These are phyloP conservation scores for Campopleginae sp. DNA, from an alignment of 2,888 invertebrate genomes.

Conservation along the genomic window DNA sequence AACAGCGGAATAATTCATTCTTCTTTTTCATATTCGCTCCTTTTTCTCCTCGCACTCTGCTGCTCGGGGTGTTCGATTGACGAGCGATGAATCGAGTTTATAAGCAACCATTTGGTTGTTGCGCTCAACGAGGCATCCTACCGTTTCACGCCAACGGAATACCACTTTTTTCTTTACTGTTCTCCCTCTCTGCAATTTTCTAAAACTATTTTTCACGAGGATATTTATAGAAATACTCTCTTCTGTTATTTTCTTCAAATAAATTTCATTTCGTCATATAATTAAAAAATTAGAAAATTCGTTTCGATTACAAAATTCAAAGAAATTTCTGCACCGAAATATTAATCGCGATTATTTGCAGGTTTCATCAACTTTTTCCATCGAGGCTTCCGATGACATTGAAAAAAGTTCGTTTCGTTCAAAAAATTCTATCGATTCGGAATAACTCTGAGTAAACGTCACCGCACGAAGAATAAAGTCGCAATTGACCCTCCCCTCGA, in stretches of 20 bases:
- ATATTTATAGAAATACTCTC: background rate
- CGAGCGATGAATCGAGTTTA: conserved; percentile 60
- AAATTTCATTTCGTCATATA: background rate
- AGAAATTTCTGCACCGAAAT: background rate
- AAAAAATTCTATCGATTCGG: background rate
- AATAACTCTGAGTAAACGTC: background rate
- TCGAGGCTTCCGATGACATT: background rate
- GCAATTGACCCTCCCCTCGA: background rate
- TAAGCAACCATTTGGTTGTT: conserved; percentile 48
- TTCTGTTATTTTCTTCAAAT: background rate
- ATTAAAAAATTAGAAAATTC: background rate
- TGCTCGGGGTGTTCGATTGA: conserved; percentile 56
- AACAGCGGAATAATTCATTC: conserved; percentile 52
- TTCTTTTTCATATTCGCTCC: background rate
- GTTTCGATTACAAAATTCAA: background rate
- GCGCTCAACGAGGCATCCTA: conserved; percentile 48
- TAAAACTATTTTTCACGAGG: background rate
- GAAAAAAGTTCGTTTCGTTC: background rate
- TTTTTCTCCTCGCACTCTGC: conserved; percentile 8
- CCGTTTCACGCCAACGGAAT: conserved; percentile 24
- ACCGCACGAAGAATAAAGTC: background rate
- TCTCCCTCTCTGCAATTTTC: background rate
- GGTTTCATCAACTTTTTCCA: background rate
- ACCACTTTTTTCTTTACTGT: conserved; percentile 14
- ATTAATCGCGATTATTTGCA: background rate